A percentile compares a stretch with the other conserved stretches of the same genome.
These are phyloP conservation scores for Miltochrista miniata DNA, from an alignment of 2,888 invertebrate species.

Conservation along the genomic window DNA sequence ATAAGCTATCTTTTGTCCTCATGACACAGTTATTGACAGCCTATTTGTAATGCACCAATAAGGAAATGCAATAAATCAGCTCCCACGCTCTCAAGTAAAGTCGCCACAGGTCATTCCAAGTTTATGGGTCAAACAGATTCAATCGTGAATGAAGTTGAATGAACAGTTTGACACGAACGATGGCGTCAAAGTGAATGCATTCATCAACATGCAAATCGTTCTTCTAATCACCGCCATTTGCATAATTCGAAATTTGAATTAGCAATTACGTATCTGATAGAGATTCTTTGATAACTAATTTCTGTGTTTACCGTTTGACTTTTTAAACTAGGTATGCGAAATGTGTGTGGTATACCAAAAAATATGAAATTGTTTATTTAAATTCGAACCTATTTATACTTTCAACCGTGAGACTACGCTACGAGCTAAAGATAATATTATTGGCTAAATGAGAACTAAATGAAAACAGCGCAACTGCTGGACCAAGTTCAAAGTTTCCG, in stretches of 20 bases:
- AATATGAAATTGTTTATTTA: not conserved
- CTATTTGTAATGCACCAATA: conserved; percentile 24
- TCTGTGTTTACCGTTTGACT: not conserved
- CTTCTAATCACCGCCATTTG: conserved; percentile 26
- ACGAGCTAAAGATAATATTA: not conserved
- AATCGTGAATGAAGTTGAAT: conserved; percentile 29
- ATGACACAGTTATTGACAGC: conserved; percentile 6
- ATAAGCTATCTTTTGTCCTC: not conserved
- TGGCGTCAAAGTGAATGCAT: conserved; percentile 26
- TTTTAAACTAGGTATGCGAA: not conserved
- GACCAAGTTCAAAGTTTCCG: conserved; percentile 3
- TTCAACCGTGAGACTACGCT: not conserved
- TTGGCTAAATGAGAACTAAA: no score
- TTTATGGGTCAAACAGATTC: conserved; percentile 41
- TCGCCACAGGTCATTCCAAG: conserved; percentile 24
- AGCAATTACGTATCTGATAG: conserved; percentile 10
- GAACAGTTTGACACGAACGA: conserved; percentile 29
- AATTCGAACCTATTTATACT: not conserved
- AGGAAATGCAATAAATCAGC: conserved; percentile 27
- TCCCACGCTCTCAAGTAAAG: conserved; percentile 29
- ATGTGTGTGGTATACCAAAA: not conserved
- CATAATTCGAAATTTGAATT: conserved; percentile 26
- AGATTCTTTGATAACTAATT: conserved; percentile 2
- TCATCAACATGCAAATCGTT: conserved; percentile 31
- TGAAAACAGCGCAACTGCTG: not conserved